phyloP scores from a whole-genome alignment of 2,113 vertebrate genomes.

The Macheiramphus alcinus region DNA sequence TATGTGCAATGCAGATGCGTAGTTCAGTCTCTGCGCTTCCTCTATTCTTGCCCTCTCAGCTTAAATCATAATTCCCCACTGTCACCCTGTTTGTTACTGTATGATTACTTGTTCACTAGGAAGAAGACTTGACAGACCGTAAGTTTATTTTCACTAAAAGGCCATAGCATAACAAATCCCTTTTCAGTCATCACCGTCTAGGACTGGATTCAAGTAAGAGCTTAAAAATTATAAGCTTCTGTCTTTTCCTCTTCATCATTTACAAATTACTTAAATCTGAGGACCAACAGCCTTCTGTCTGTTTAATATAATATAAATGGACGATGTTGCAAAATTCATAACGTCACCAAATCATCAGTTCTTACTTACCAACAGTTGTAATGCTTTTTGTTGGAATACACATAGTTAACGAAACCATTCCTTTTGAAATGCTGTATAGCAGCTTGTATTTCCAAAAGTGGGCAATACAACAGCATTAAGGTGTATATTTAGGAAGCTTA shows the following conservation, averaged over 20 bases:
- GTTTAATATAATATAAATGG: neutral
- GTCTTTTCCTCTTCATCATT: neutral
- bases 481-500: neutral
- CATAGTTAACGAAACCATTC: neutral
- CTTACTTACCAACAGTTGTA: neutral
- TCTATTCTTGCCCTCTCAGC: neutral
- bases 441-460: neutral
- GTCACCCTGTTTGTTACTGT: neutral
- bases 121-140: neutral
- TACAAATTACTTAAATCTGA: neutral
- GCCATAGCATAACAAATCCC: neutral
- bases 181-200: neutral
- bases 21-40: neutral
- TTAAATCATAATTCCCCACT: neutral
- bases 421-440: neutral
- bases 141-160: neutral
- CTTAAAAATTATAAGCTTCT: neutral
- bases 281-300: neutral
- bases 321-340: neutral
- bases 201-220: neutral
- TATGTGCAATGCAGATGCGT: neutral
- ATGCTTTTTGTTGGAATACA: neutral
- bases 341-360: neutral
- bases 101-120: neutral
- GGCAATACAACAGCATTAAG: neutral